Evolutionary conservation across 2,113 vertebrate species (phyloP).

Genomic region (Misgurnus anguillicaudatus): DNA sequence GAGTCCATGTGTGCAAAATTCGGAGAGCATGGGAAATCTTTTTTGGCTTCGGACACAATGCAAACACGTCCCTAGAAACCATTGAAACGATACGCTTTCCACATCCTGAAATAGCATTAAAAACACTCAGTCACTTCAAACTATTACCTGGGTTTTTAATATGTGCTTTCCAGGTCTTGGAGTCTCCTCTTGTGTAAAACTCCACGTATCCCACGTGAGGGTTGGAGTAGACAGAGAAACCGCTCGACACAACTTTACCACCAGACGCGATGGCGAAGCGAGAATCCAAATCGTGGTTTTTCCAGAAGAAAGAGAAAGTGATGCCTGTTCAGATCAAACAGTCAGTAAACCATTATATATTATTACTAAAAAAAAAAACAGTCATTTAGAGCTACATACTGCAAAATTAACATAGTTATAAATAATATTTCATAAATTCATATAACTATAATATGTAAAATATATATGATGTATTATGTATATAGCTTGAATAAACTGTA

Average conservation of each 20-base stretch:
- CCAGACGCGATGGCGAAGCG: slow-evolving; percentile 77
- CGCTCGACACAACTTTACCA: slow-evolving; percentile 87
- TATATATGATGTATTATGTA: too few relatives aligned
- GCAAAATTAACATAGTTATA: too few relatives aligned
- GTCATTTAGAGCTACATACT: not conserved
- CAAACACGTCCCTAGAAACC: not conserved
- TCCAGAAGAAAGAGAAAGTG: slow-evolving; percentile 98
- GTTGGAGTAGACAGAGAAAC: slow-evolving; percentile 86
- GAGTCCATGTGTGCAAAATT: slow-evolving; percentile 6
- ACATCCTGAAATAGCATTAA: not conserved
- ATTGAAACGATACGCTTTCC: not conserved
- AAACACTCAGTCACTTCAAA: not conserved
- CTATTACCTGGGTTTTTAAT: slow-evolving; percentile 88
- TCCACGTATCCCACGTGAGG: slow-evolving; percentile 82
- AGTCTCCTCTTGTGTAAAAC: slow-evolving; percentile 82
- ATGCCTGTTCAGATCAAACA: slow-evolving; percentile 76
- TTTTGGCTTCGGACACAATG: slow-evolving; percentile 19
- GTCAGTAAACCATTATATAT: not conserved
- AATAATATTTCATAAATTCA: too few relatives aligned
- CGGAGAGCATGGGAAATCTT: slow-evolving; percentile 5
- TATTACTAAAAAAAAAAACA: not conserved
- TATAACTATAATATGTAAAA: too few relatives aligned
- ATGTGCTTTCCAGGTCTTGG: slow-evolving; percentile 84
- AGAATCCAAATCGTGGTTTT: slow-evolving; percentile 77
- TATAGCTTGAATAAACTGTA: too few relatives aligned